Evolutionary conservation across 2,888 invertebrate genomes (phyloP), one percentile per base, ranked within the genome.

Genomic region (Microctonus hyperodae): DNA sequence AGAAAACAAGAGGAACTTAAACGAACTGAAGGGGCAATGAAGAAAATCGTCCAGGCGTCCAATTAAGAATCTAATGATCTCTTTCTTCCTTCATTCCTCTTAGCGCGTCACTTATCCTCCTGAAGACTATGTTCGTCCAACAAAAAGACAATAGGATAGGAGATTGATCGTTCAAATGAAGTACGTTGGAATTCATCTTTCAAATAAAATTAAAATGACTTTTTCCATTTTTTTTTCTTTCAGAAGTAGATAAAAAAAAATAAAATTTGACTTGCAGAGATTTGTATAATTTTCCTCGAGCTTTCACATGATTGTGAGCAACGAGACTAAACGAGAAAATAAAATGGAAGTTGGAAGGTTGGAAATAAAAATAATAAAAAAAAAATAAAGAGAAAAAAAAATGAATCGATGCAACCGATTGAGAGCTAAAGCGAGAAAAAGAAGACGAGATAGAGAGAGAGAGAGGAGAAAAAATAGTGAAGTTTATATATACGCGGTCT

Each of bases 51-150:
- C 16, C 56, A 57, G 53, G 64, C 62, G 48, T 72, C 67, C 70
- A 70, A 72, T 72, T 69, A 71, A 69, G 60, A 71, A 71, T 68
- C 63, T 68, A 69, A 69, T 65, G 68, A 69, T 71, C 68, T 64
- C 53, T 71, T 71, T 55, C 20, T 55, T 28, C 1, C 16, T 55
- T n/a, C n/a, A 31, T 55, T 13, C 33, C n/a, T n/a, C 16, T 44
- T 9, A 44, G 16, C 16, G 44, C 16, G 44, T 44, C 44, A 44
- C 61, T 51, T 60, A 25, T 51, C 50, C 56, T 59, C 62, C 48
- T 53, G 50, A 63, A 63, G 11, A 55, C 37, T 37, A 37, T 6
- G n/a, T n/a, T n/a, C 10, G 44, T 44, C 44, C 44, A 16, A 44
- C 31, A 55, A 55, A 13, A 31, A 44, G 20, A 44, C 44, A 44